Base-by-base conservation (phyloP, 2,888 invertebrate genomes). In the Prosapia bicincta region DNA sequence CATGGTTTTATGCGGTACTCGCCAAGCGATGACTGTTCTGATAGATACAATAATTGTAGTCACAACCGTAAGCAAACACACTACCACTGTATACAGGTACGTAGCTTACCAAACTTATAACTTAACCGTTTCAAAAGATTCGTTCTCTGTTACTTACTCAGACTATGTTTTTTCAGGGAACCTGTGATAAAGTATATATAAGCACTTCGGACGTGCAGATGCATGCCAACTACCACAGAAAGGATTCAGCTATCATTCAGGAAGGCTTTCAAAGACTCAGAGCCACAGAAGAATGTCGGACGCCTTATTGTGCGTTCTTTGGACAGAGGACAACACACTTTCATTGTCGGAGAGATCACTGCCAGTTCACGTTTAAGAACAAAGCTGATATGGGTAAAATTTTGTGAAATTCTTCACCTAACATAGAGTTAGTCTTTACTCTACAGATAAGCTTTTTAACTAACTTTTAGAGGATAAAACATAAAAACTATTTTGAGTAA, bases 181-280 rank as follows among this genome's bases (percentile, higher is more conserved):
- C 86, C 71, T 85, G 85, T 81, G 83, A 83, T 78, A 82, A 82
- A 74, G 96, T 97, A 0, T 99, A 99, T 87, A 98, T 99, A 83
- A 97, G 97, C 82, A 99, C 99, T 3, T 98, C 98, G 70, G 99
- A 99, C 85, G 98, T 99, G 3, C 98, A 99, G 86, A 98, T 98
- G 98, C 99, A 99, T 85, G 97, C 98, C 3, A 98, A 98, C 86
- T 98, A 98, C 85, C 99, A 99, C 85, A 91, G 98, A 75, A 99
- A 99, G 85, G 98, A 98, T 85, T 96, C 97, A 0, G 98, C 98
- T 23, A 98, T 99, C 82, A 95, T 97, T 75, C 97, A 97, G 83
- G 98, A 98, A 85, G 99, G 99, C 0, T 99, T 99, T 87, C 97
- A 98, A 83, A 89, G 99, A 81, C 98, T 95, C 87, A 89, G 98